Conservation (phyloP, 2,113 vertebrate species). For the Psophia crepitans region DNA sequence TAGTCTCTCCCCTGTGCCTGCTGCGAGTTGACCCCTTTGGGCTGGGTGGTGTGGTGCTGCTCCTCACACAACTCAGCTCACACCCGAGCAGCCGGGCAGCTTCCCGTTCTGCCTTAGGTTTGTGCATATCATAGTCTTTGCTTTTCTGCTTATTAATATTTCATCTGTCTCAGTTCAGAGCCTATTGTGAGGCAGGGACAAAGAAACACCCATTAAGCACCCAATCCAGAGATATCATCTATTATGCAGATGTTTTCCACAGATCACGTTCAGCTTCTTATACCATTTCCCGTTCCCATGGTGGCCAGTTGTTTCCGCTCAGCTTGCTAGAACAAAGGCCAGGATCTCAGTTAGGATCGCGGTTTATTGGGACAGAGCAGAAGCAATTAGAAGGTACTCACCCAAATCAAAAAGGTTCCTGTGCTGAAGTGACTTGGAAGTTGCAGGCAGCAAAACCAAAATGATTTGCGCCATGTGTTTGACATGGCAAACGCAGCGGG, state of each 20-base stretch:
- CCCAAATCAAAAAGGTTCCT: not conserved
- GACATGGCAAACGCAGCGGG: not conserved
- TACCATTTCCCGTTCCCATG: not conserved
- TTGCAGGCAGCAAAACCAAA: not conserved
- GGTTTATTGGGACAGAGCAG: not conserved
- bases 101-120: not conserved
- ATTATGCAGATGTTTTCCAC: slow-evolving; percentile 31
- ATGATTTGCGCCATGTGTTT: slow-evolving; percentile 11
- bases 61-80: not conserved
- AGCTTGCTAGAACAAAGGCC: not conserved
- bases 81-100: not conserved
- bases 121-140: not conserved
- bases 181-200: not conserved
- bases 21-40: not conserved
- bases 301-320: not conserved
- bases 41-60: not conserved
- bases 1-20: not conserved
- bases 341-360: not conserved
- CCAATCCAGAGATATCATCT: not conserved
- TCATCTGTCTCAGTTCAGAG: not conserved
- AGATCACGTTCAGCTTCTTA: not conserved
- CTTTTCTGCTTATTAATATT: slow-evolving; percentile 31
- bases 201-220: not conserved
- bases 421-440: not conserved
- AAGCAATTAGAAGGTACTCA: not conserved